Percentiles rank a stretch among this genome's conserved stretches.
Conservation (phyloP, 2,113 vertebrate genomes). For the Ailurus styani region DNA sequence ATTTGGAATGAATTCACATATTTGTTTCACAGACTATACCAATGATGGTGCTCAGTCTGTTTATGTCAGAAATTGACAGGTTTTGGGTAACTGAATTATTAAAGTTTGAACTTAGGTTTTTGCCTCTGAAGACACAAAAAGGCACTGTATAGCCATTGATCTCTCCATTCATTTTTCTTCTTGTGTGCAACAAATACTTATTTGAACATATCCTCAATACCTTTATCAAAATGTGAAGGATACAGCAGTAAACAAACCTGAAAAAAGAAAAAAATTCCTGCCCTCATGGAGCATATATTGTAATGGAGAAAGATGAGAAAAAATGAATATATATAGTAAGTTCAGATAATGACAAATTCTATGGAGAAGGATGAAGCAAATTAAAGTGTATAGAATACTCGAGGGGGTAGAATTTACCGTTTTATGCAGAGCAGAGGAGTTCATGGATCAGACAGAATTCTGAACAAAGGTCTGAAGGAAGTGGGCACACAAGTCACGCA, state of each 20-base stretch:
- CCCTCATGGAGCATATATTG: background rate
- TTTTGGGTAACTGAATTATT: background rate
- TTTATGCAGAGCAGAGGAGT: background rate
- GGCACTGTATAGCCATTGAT: background rate
- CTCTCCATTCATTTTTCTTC: background rate
- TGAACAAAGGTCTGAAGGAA: background rate
- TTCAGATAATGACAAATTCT: background rate
- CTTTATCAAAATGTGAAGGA: background rate
- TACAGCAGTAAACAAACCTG: background rate
- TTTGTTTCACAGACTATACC: background rate
- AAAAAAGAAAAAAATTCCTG: background rate
- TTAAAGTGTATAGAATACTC: background rate
- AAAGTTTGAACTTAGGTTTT: background rate
- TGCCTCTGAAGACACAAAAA: background rate
- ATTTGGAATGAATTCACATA: background rate
- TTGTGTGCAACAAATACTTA: background rate
- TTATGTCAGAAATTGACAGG: background rate
- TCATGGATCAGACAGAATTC: background rate
- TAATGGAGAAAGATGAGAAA: background rate
- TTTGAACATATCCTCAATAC: background rate
- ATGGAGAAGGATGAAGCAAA: background rate
- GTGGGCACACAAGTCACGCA: no score
- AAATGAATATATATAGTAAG: background rate
- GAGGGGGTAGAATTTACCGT: background rate
- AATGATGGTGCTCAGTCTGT: background rate